phyloP scores from a whole-genome alignment of 2,888 invertebrate genomes.

The Agrotis segetum region DNA sequence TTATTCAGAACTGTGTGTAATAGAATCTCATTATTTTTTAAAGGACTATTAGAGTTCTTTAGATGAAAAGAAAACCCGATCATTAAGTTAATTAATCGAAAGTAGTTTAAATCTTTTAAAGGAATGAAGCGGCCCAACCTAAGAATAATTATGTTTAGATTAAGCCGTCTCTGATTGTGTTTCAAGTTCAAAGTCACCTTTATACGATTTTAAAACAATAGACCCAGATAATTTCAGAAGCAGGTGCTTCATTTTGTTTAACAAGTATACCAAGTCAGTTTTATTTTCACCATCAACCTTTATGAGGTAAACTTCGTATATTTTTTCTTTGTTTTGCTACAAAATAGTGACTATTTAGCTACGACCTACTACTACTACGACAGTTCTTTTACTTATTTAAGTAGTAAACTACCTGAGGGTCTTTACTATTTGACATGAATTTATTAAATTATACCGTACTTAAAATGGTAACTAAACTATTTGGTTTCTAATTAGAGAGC shows the following conservation, averaged over 20 bases:
- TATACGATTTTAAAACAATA: background rate
- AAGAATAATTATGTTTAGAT: background rate
- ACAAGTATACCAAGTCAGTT: conserved; percentile 14
- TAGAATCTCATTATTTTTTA: background rate
- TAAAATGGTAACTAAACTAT: background rate
- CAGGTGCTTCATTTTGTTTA: background rate
- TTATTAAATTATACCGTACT: background rate
- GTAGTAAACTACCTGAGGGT: conserved; percentile 4
- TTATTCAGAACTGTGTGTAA: background rate
- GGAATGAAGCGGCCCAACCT: too few relatives aligned
- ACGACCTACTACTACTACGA: too few relatives aligned
- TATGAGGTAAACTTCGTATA: conserved; percentile 14
- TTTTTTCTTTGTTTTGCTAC: background rate
- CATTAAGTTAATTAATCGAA: background rate
- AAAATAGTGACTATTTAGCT: background rate
- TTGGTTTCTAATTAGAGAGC: too few relatives aligned
- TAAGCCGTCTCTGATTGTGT: background rate
- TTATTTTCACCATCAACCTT: conserved; percentile 31
- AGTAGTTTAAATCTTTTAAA: background rate
- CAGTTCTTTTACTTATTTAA: background rate
- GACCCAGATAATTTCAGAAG: conserved; percentile 6
- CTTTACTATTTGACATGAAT: background rate
- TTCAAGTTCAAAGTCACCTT: background rate
- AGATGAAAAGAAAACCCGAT: background rate
- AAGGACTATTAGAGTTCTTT: background rate